Evolutionary conservation across 1,140 invertebrate genomes (phyloP).

Genomic region (Caerostris extrusa): DNA sequence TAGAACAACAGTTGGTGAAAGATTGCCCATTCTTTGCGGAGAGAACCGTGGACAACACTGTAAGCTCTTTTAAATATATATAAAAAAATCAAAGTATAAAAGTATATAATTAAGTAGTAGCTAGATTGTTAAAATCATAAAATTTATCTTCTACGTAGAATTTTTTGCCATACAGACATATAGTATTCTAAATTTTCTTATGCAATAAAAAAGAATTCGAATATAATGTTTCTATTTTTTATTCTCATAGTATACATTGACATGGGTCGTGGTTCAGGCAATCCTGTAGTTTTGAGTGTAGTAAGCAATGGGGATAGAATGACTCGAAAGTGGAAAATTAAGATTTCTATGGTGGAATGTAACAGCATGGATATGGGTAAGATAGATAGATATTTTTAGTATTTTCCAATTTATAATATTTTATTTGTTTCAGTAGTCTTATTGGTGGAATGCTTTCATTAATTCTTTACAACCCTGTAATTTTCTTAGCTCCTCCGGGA

Average conservation of each 20-base stretch:
- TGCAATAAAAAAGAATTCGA: not conserved
- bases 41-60: conserved; percentile 92
- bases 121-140: not conserved
- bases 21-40: conserved; percentile 88
- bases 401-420: not conserved
- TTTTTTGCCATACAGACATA: not conserved
- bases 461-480: not conserved
- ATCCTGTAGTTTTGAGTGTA: conserved; percentile 86
- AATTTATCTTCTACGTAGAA: not conserved
- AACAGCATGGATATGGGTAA: conserved; percentile 84
- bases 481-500: conserved; percentile 78
- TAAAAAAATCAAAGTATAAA: no score
- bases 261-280: conserved; percentile 86
- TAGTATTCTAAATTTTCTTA: not conserved
- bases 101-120: not conserved
- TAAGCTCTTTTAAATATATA: conserved; percentile 82
- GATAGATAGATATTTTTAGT: not conserved
- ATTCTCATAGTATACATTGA: conserved; percentile 89
- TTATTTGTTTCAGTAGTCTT: not conserved
- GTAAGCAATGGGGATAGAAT: conserved; percentile 85
- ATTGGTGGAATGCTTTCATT: not conserved
- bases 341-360: conserved; percentile 88
- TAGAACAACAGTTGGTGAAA: conserved; percentile 85
- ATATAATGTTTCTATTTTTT: not conserved
- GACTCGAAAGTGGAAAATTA: conserved; percentile 89